Evolutionary conservation across 2,797 vertebrate species (phyloP).

Genomic region (Leptodactylus fallax): DNA sequence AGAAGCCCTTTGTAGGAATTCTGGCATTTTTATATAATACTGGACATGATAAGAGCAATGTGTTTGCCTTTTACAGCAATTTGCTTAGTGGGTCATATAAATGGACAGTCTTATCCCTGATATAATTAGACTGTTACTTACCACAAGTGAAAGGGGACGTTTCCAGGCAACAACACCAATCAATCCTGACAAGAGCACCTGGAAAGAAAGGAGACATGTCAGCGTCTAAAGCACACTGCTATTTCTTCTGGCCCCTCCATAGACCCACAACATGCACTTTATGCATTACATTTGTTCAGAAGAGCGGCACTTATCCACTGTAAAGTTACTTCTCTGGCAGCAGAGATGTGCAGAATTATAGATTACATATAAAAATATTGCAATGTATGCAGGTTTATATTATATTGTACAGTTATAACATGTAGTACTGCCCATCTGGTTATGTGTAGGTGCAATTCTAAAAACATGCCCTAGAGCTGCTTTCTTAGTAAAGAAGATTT

Average conservation of each 20-base stretch:
- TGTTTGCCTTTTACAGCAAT: conserved; percentile 21
- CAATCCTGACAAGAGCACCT: conserved; percentile 96
- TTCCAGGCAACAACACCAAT: conserved; percentile 99
- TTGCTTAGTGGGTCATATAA: conserved; percentile 9
- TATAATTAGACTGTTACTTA: conserved; percentile 75
- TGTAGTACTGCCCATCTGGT: background rate
- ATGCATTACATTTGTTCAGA: conserved; percentile 5
- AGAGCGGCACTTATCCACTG: background rate
- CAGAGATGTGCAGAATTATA: conserved; percentile 1
- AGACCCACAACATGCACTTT: background rate
- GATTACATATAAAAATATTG: background rate
- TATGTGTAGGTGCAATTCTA: background rate
- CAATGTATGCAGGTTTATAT: background rate
- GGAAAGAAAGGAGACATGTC: conserved; percentile 64
- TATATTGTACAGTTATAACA: background rate
- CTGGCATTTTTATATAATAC: background rate
- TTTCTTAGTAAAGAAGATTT: background rate
- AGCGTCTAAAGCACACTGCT: background rate
- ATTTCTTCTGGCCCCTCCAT: background rate
- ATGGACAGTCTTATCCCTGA: background rate
- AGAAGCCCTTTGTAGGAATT: too few species aligned
- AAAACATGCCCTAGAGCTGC: background rate
- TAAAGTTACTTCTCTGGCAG: background rate
- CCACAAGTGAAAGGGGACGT: conserved; percentile 96
- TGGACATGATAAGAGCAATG: background rate